Conservation (phyloP, 35 echinoderm and acorn worm genomes). For the Stichopus chloronotus region DNA sequence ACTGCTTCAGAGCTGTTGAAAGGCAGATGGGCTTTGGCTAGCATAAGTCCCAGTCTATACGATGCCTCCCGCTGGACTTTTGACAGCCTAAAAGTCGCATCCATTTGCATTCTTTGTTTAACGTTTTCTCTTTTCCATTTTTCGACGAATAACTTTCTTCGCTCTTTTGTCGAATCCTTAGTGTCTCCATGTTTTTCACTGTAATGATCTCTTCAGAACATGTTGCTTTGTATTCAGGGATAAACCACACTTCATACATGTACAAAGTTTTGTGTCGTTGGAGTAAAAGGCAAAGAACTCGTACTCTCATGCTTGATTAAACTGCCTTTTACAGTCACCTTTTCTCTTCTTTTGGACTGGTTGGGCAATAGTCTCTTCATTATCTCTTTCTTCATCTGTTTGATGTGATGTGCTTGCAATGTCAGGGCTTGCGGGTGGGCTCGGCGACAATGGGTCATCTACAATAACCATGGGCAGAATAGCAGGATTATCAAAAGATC, state of each 20-base stretch:
- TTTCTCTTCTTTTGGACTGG: neutral
- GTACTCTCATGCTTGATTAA: neutral
- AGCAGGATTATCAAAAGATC: constrained; percentile 1
- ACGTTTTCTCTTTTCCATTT: constrained; percentile 6
- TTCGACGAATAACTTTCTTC: constrained; percentile 16
- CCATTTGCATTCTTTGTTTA: constrained; percentile 1
- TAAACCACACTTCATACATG: neutral
- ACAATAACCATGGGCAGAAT: neutral
- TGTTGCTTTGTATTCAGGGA: neutral
- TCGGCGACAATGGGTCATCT: neutral
- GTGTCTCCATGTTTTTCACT: neutral
- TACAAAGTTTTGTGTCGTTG: neutral
- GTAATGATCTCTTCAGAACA: constrained; percentile 5
- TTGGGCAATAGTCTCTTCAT: neutral
- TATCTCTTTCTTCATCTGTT: neutral
- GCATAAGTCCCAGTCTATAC: neutral
- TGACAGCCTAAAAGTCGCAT: neutral
- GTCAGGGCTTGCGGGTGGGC: neutral
- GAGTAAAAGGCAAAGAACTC: constrained; percentile 15
- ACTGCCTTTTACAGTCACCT: constrained; percentile 15
- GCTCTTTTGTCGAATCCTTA: neutral
- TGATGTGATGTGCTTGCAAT: neutral
- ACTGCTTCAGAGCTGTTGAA: constrained; percentile 15
- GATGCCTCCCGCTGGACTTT: constrained; percentile 1
- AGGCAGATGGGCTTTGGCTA: neutral